These are phyloP conservation scores for Chelonus insularis DNA, from an alignment of 1,140 invertebrate genomes.

Conservation along the genomic window DNA sequence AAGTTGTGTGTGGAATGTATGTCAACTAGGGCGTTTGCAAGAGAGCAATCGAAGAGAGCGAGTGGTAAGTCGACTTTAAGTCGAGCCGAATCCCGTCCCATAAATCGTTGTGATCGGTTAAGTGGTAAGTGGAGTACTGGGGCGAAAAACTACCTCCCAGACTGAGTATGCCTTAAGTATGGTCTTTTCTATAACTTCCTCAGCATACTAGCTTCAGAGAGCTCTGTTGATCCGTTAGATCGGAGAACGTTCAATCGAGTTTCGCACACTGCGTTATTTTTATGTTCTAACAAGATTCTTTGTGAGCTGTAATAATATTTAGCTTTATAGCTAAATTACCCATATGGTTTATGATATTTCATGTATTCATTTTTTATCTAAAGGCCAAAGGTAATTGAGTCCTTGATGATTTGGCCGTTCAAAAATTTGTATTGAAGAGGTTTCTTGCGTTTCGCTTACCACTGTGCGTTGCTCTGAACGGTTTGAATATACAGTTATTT, in stretches of 20 bases:
- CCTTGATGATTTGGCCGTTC: too few relatives aligned
- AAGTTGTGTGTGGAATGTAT: background rate
- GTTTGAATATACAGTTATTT: constrained; percentile 9
- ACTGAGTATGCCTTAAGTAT: constrained; percentile 28
- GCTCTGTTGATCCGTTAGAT: constrained; percentile 43
- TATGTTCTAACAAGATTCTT: constrained; percentile 2
- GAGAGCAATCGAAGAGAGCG: constrained; percentile 6
- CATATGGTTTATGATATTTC: background rate
- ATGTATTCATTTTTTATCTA: background rate
- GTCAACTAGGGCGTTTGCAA: constrained; percentile 3
- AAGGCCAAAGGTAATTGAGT: background rate
- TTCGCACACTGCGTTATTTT: constrained; percentile 20
- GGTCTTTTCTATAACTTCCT: constrained; percentile 15
- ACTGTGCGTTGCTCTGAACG: too few relatives aligned
- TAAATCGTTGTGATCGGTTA: constrained; percentile 44
- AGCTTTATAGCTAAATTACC: too few relatives aligned
- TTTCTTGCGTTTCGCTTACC: background rate
- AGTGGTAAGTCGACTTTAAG: constrained; percentile 4
- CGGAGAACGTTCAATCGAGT: constrained; percentile 43
- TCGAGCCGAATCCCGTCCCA: constrained; percentile 36
- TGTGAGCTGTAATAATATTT: too few relatives aligned
- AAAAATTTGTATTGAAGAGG: too few relatives aligned
- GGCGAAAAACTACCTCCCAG: constrained; percentile 52
- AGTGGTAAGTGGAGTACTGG: constrained; percentile 55
- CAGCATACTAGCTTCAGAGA: background rate